Evolutionary conservation across 1,140 invertebrate species (phyloP), one percentile per base, ranked within the genome.

Genomic region (Anadara kagoshimensis): DNA sequence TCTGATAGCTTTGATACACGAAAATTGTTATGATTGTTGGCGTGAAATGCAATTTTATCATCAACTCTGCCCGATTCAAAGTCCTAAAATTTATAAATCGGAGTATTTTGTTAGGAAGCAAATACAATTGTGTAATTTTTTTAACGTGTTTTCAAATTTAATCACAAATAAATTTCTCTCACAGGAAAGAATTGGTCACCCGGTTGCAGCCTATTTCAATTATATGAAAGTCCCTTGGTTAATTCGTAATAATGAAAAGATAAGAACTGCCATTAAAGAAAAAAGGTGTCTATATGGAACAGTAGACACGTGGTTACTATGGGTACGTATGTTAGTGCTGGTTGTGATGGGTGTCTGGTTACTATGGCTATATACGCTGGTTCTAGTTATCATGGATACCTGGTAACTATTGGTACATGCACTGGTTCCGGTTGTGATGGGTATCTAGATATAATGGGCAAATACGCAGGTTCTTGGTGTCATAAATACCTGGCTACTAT

Each of bases 261-360:
- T 99, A 0, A 90, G 92, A 78, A 91, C 94, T 83, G 95, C 96
- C 0, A 91, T 94, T 16, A 87, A 93, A 56, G 93, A 96, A 57
- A 92, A 93, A 29, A 90, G 92, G 49, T 93, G 95, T 80, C 89
- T 96, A 77, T 96, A 97, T 85, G 97, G 97, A 1, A 99, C 96
- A 1, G 93, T 98, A 0, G 97, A 99, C 84, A 93, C 95, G 0
- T 99, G 97, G 97, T 92, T 99, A n/a, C 89, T 98, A 73, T 99
- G 96, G 96, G 95, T 95, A 89, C 73, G 69, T 68, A 26, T 41
- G 47, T 49, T 10, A 49, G 18, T 11, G 10, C 18, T 11, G n/a
- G n/a, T n/a, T n/a, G n/a, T n/a, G n/a, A 49, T 11, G 47, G 10
- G 10, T 49, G 47, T 10, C 10, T 49, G 18, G 11, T 18, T 18